Evolutionary conservation across 2,113 vertebrate genomes (phyloP), one percentile per base, ranked within the genome.

Genomic region (Platycercus adscitus): DNA sequence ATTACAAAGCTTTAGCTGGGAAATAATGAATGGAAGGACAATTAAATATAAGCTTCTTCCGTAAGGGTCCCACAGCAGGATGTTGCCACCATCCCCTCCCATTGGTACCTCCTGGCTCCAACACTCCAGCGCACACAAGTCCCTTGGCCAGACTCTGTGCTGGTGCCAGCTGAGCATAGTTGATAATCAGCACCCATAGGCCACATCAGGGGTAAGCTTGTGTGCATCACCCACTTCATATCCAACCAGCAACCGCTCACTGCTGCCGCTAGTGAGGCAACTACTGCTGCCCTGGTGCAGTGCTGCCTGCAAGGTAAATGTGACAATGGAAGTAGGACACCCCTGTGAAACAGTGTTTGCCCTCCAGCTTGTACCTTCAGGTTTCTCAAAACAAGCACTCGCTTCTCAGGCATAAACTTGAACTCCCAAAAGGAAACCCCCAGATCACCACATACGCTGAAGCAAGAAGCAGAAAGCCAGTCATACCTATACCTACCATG

Each of bases 41-140:
- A 66, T 31, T 50, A n/a, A 33, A 78, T 29, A 55, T 23, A 66
- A 89, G 35, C 33, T 43, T 0, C 41, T 58, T 24, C 64, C 28
- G 6, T 4, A 4, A 68, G 39, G 41, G 7, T 82, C 37, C 69
- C 53, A 15, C 37, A 39, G 83, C 18, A 66, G 70, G 49, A 11
- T 68, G 79, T 49, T 64, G 35, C 37, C 77, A 72, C n/a, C 47
- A 26, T 20, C 19, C 44, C 13, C 44, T 65, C 21, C 52, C 12
- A 4, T 2, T 1, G 28, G 58, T 5, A 66, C 26, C 46, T 78
- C 55, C 39, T 17, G 35, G 35, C 28, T 79, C 31, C 37, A 31
- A 41, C 7, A 35, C 58, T 66, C 44, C 19, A 20, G 64, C 2
- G 1, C 35, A 3, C 1, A 0, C 0, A 37, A 35, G 21, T 25